Percentiles rank a stretch among this genome's conserved stretches.
phyloP scores from a whole-genome alignment of 2,113 vertebrate genomes.

The Channa maculata region DNA sequence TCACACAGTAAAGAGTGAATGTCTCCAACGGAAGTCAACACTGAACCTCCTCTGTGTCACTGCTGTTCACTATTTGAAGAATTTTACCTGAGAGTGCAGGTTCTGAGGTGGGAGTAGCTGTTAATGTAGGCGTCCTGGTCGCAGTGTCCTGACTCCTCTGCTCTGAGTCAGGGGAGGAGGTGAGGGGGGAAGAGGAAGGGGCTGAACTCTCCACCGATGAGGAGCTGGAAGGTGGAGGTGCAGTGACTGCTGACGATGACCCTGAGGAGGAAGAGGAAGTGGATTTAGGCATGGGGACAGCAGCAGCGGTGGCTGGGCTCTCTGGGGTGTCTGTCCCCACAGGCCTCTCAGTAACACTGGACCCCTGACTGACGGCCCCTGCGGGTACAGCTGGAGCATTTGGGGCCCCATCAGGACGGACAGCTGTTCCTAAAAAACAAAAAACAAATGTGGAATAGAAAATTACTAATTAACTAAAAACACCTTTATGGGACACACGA shows the following conservation, averaged over 20 bases:
- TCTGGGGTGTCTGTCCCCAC: conserved; percentile 83
- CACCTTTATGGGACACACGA: no score
- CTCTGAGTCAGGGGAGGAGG: conserved; percentile 86
- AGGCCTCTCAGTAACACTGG: conserved; percentile 70
- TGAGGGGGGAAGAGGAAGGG: conserved; percentile 81
- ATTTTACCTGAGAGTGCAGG: conserved; percentile 76
- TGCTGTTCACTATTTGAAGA: background rate
- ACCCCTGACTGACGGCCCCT: conserved; percentile 72
- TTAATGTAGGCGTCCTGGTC: conserved; percentile 41
- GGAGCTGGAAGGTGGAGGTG: conserved; percentile 84
- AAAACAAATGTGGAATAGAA: background rate
- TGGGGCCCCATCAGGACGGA: conserved; percentile 81
- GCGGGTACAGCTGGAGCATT: conserved; percentile 70
- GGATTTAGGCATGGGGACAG: conserved; percentile 73
- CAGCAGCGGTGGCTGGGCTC: conserved; percentile 33
- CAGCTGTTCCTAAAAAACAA: conserved; percentile 62
- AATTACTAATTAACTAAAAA: no score
- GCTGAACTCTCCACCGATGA: conserved; percentile 85
- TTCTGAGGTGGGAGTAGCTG: conserved; percentile 69
- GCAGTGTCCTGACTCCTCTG: conserved; percentile 76
- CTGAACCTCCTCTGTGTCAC: background rate
- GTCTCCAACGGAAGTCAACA: no score
- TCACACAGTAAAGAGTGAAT: no score
- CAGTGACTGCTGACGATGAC: conserved; percentile 83
- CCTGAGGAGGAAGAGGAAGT: conserved; percentile 83